These are phyloP conservation scores for Rhinoderma darwinii DNA, from an alignment of 2,113 vertebrate genomes.

Conservation along the genomic window DNA sequence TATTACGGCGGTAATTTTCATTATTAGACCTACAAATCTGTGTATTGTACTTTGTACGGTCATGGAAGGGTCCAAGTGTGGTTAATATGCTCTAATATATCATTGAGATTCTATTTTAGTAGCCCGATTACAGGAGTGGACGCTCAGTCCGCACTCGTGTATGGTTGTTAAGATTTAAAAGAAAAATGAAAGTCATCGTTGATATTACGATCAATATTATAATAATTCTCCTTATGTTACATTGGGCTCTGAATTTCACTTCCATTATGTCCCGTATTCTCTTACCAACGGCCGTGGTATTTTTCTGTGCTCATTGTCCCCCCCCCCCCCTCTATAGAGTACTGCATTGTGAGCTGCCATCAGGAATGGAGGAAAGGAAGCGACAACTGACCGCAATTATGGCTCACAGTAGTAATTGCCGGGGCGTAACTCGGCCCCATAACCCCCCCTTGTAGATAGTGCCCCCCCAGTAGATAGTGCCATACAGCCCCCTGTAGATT, in stretches of 20 bases:
- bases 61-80: no score
- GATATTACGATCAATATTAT: not conserved
- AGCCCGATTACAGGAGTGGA: not conserved
- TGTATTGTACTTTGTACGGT: not conserved
- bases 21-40: not conserved
- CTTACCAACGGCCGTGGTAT: not conserved
- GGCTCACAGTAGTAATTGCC: not conserved
- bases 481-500: no score
- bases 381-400: not conserved
- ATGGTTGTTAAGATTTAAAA: no score
- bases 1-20: not conserved
- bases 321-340: no score
- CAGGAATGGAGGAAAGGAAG: not conserved
- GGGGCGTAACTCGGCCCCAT: no score
- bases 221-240: not conserved
- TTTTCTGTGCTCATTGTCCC: not conserved
- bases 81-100: not conserved
- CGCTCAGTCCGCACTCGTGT: not conserved
- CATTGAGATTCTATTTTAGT: not conserved
- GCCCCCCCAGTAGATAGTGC: no score
- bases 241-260: not conserved
- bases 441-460: no score
- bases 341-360: no score
- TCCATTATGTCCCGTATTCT: not conserved
- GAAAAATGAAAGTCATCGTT: not conserved